These are phyloP conservation scores for Blastomussa wellsi DNA, from an alignment of 92 coral and sea anemone genomes.

Conservation along the genomic window DNA sequence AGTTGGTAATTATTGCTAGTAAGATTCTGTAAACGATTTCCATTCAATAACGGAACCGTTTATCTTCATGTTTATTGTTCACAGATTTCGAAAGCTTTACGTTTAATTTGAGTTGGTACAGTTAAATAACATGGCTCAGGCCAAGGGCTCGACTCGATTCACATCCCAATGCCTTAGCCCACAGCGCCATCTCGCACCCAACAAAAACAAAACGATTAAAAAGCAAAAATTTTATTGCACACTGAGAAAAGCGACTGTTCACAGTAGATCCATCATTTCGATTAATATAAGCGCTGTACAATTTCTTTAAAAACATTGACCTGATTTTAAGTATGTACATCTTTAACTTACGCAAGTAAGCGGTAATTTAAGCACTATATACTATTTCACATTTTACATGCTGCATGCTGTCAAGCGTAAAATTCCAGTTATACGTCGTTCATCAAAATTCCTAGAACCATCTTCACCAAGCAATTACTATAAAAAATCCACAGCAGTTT, in stretches of 20 bases:
- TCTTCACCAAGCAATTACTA: neutral
- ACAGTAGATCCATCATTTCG: neutral
- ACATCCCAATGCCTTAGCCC: neutral
- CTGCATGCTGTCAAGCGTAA: neutral
- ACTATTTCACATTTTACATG: conserved; percentile 1
- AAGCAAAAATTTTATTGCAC: conserved; percentile 15
- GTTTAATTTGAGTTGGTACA: no score
- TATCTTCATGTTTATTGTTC: no score
- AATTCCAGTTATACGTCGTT: neutral
- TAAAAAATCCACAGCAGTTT: neutral
- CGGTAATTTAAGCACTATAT: neutral
- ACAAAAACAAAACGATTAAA: conserved; percentile 2
- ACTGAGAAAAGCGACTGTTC: conserved; percentile 11
- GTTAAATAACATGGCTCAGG: no score
- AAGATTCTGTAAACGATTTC: no score
- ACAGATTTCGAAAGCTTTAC: no score
- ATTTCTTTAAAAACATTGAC: conserved; percentile 22
- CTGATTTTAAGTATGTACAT: conserved; percentile 13
- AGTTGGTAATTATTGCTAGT: no score
- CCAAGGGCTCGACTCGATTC: no score
- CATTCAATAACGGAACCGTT: no score
- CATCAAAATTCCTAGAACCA: neutral
- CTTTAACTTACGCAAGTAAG: neutral
- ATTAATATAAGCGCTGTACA: conserved; percentile 14
- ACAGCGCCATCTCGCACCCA: neutral